These are phyloP conservation scores for Apis florea DNA, from an alignment of 1,140 invertebrate species.

Conservation along the genomic window DNA sequence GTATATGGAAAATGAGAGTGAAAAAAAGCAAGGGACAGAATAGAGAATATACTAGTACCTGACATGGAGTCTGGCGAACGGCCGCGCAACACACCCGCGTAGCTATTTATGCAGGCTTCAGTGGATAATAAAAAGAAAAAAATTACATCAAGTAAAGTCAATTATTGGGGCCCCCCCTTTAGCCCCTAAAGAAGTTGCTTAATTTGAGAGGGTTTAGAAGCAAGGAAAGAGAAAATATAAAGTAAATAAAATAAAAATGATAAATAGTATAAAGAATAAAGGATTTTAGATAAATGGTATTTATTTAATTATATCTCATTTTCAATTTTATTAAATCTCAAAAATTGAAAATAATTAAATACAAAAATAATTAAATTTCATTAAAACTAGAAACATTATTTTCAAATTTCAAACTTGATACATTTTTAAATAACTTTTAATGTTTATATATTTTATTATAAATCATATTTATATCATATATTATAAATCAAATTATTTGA, in stretches of 20 bases:
- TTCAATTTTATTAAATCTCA: neutral
- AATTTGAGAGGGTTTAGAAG: constrained; percentile 58
- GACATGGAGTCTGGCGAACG: constrained; percentile 85
- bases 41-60: constrained; percentile 84
- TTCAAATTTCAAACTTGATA: neutral
- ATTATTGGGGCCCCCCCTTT: constrained; percentile 60
- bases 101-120: constrained; percentile 85
- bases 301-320: neutral
- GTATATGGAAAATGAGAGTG: constrained; percentile 58
- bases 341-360: neutral
- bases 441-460: no score
- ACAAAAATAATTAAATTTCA: constrained; percentile 4
- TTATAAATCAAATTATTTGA: neutral
- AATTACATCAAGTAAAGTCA: constrained; percentile 77
- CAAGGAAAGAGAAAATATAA: constrained; percentile 53
- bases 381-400: constrained; percentile 2
- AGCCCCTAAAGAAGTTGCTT: constrained; percentile 62
- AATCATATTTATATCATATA: neutral
- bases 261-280: constrained; percentile 22
- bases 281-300: constrained; percentile 8
- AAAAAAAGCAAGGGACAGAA: constrained; percentile 66
- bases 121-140: constrained; percentile 81
- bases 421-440: no score
- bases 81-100: constrained; percentile 89
- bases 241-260: constrained; percentile 42